Evolutionary conservation across 1,140 invertebrate genomes (phyloP), one percentile per base, ranked within the genome.

Genomic region (Fopius arisanus): DNA sequence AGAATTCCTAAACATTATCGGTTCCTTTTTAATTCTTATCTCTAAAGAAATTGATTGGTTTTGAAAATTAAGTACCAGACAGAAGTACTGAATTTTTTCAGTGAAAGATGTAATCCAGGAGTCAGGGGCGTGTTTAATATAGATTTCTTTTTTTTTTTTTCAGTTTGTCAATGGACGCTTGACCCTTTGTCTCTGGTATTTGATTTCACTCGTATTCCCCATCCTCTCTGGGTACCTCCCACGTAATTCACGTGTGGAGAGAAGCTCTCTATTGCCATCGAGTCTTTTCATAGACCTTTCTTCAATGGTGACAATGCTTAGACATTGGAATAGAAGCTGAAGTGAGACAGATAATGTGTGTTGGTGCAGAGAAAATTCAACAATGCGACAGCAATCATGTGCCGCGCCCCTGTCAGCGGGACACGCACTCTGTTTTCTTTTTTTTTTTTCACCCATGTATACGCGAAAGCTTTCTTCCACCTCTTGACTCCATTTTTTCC

Each of bases 331-430:
- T 51, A 69, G 31, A 16, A 67, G 40, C 54, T 3, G 40, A 23
- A 68, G 37, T 48, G 21, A 33, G 5, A 70, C 9, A 33, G 31
- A 23, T 26, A 70, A 14, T 19, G 19, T 33, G 40, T 68, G 51
- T 40, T 19, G 72, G 70, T 77, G 59, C 74, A 78, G 54, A 59
- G 54, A 59, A 59, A n/a, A 59, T 23, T 72, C 67, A 59, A 87
- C 86, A 87, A 87, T 87, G 83, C 86, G 82, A 86, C 85, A 86
- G 86, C 85, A 87, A 87, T 88, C 86, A 86, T 75, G 77, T 84
- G 81, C 83, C 84, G 85, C 85, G 83, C 83, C 86, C 86, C 80
- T 86, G 82, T 80, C 86, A 86, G 83, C 87, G 75, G 83, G 85
- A 80, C 80, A 73, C 66, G 65, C 41, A 59, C 23, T 37, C 16